Conservation (phyloP, 1,140 invertebrate genomes). For the Cydia splendana region DNA sequence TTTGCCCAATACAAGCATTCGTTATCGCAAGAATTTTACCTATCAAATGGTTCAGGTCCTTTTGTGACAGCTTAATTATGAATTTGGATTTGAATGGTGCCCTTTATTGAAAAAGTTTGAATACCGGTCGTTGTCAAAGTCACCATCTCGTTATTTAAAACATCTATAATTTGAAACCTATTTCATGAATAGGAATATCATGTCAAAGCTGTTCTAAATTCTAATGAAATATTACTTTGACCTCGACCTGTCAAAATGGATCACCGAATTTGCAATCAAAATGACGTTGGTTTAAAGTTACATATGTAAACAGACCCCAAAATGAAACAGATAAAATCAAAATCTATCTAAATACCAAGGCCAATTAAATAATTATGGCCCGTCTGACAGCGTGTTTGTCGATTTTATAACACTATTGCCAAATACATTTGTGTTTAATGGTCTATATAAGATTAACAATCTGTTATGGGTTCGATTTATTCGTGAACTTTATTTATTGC, state of each 20-base stretch:
- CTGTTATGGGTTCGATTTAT: constrained; percentile 1
- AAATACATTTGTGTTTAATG: constrained; percentile 23
- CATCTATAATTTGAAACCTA: not conserved
- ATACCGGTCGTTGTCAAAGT: not conserved
- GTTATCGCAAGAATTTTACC: constrained; percentile 17
- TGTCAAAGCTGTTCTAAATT: not conserved
- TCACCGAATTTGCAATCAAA: not conserved
- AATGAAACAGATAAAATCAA: not conserved
- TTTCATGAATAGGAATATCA: not conserved
- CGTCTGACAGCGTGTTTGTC: not conserved
- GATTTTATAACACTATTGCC: constrained; percentile 19
- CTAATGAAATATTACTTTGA: not conserved
- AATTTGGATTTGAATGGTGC: not conserved
- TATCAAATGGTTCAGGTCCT: constrained; percentile 4
- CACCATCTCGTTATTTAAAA: not conserved
- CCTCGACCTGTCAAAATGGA: not conserved
- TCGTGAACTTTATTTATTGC: not conserved
- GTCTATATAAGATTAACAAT: not conserved
- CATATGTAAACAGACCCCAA: not conserved
- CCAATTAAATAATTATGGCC: constrained; percentile 18
- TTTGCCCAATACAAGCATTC: constrained; percentile 39
- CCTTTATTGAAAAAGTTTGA: not conserved
- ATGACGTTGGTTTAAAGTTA: not conserved
- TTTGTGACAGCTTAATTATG: not conserved
- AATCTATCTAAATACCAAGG: constrained; percentile 3